phyloP scores from a whole-genome alignment of 2,113 vertebrate species.

The Alethe castanea region DNA sequence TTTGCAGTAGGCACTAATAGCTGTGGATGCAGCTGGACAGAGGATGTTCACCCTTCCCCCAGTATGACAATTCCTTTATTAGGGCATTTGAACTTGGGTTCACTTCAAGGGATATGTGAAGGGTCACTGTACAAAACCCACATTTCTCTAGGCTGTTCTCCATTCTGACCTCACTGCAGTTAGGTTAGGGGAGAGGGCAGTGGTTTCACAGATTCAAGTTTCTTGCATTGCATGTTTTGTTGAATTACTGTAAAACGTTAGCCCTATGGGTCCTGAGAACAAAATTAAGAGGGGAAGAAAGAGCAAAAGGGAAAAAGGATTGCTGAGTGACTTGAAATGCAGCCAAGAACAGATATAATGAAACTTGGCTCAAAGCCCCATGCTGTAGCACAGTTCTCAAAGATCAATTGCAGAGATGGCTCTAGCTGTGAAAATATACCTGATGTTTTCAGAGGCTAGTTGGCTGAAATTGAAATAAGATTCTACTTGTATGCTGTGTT shows the following conservation, averaged over 20 bases:
- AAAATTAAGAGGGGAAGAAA: slow-evolving; percentile 18
- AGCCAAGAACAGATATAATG: slow-evolving; percentile 37
- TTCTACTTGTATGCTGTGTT: not conserved
- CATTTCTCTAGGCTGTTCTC: not conserved
- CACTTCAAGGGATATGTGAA: not conserved
- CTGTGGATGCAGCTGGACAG: not conserved
- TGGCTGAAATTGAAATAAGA: not conserved
- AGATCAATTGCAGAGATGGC: slow-evolving; percentile 36
- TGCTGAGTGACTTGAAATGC: slow-evolving; percentile 29
- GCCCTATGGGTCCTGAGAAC: slow-evolving; percentile 33
- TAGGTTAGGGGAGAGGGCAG: slow-evolving; percentile 1
- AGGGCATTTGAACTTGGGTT: not conserved
- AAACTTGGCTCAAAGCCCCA: not conserved
- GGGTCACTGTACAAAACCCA: not conserved
- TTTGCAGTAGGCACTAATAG: not conserved
- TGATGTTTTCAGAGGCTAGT: slow-evolving; percentile 3
- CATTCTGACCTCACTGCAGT: not conserved
- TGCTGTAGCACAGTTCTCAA: not conserved
- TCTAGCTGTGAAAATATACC: slow-evolving; percentile 32
- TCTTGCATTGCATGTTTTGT: not conserved
- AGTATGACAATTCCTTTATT: not conserved
- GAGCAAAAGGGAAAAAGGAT: slow-evolving; percentile 3
- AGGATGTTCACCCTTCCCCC: not conserved
- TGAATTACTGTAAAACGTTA: not conserved
- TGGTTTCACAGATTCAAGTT: slow-evolving; percentile 7